These are phyloP conservation scores for Allochrocebus solatus DNA, from an alignment of 2,797 vertebrate species.

Conservation along the genomic window DNA sequence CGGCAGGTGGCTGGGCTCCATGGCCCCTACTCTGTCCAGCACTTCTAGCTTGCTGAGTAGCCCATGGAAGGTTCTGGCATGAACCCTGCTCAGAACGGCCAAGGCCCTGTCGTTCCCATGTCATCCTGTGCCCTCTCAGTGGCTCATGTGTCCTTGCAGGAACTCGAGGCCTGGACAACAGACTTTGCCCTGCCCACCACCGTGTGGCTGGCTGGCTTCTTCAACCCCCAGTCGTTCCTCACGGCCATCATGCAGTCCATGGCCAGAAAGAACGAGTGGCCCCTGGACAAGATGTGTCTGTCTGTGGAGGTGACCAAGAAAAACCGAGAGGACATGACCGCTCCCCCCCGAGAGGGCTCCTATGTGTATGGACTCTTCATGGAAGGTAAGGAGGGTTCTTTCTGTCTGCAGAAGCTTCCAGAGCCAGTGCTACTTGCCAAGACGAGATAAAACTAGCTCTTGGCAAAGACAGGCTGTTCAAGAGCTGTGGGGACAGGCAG, in stretches of 20 bases:
- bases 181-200: conserved; percentile 84
- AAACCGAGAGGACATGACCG: conserved; percentile 80
- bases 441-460: not conserved
- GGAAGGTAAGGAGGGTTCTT: conserved; percentile 81
- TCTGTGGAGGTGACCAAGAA: conserved; percentile 86
- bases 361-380: conserved; percentile 83
- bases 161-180: conserved; percentile 85
- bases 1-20: accelerated
- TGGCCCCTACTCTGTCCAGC: not conserved
- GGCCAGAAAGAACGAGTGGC: conserved; percentile 86
- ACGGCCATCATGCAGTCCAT: conserved; percentile 87
- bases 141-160: conserved; percentile 67
- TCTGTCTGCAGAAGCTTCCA: not conserved
- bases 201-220: conserved; percentile 86
- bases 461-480: no score
- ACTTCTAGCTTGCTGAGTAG: not conserved
- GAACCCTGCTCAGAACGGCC: not conserved
- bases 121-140: not conserved
- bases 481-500: accelerated
- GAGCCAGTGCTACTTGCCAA: not conserved
- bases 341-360: conserved; percentile 84
- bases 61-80: not conserved
- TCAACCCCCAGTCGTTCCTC: conserved; percentile 88
- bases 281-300: conserved; percentile 87
- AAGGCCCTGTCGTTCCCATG: not conserved